phyloP scores from a whole-genome alignment of 35 echinoderm and acorn worm genomes.

The Eucidaris tribuloides region DNA sequence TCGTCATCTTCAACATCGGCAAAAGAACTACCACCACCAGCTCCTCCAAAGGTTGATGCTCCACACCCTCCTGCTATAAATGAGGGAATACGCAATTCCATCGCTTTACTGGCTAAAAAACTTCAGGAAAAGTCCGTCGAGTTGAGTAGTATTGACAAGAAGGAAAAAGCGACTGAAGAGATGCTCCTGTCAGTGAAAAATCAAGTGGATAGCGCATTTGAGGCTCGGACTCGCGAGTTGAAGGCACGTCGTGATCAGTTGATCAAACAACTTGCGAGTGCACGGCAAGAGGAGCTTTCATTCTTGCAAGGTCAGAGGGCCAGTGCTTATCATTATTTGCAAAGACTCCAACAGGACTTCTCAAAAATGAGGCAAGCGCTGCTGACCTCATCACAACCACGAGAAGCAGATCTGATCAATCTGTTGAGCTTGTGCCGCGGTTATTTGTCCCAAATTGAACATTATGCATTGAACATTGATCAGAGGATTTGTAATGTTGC shows the following conservation, averaged over 20 bases:
- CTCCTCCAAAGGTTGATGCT: constrained; percentile 8
- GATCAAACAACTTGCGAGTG: constrained; percentile 74
- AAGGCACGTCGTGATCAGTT: constrained; percentile 52
- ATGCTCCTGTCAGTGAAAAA: constrained; percentile 56
- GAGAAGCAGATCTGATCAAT: constrained; percentile 69
- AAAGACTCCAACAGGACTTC: constrained; percentile 75
- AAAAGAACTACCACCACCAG: background rate
- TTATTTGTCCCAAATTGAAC: constrained; percentile 68
- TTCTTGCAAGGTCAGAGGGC: constrained; percentile 71
- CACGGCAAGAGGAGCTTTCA: constrained; percentile 69
- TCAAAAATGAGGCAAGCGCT: constrained; percentile 65
- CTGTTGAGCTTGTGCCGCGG: constrained; percentile 63
- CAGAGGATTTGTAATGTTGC: constrained; percentile 44
- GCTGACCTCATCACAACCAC: constrained; percentile 41
- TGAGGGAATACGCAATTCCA: constrained; percentile 62
- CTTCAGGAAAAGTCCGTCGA: constrained; percentile 74
- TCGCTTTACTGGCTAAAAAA: constrained; percentile 52
- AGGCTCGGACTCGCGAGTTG: constrained; percentile 60
- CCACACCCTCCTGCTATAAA: constrained; percentile 15
- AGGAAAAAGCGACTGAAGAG: constrained; percentile 63
- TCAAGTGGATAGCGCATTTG: constrained; percentile 70
- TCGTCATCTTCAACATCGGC: background rate
- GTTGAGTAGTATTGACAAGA: constrained; percentile 56
- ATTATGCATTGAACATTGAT: constrained; percentile 77
- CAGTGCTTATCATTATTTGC: constrained; percentile 74